Percentiles rank a stretch among this genome's conserved stretches.
These are phyloP conservation scores for Platynereis dumerilii DNA, from an alignment of 2,888 invertebrate species.

Conservation along the genomic window DNA sequence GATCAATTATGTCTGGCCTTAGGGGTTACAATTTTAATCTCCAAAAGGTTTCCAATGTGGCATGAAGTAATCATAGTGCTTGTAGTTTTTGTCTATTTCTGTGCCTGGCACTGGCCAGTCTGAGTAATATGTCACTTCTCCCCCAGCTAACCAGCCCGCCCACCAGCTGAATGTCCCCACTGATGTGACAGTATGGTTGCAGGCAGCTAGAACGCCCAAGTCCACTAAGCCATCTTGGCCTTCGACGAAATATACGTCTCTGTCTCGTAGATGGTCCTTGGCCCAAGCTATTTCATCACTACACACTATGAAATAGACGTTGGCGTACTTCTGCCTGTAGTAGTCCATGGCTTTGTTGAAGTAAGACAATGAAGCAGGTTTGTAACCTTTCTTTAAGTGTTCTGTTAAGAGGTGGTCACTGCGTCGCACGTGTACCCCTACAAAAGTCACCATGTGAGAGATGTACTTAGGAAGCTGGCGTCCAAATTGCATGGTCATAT, in stretches of 20 bases:
- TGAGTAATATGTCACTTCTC: constrained; percentile 20
- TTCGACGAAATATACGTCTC: constrained; percentile 9
- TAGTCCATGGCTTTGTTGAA: constrained; percentile 21
- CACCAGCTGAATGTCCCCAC: constrained; percentile 28
- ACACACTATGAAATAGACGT: constrained; percentile 16
- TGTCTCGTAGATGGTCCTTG: constrained; percentile 7
- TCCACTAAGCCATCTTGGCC: constrained; percentile 11
- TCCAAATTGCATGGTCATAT: constrained; percentile 1
- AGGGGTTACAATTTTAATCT: background rate
- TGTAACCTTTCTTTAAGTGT: constrained; percentile 22
- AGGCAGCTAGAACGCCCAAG: constrained; percentile 17
- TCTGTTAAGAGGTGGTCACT: constrained; percentile 15
- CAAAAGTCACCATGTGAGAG: constrained; percentile 7
- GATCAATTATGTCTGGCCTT: too few species aligned
- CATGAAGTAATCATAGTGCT: constrained; percentile 21
- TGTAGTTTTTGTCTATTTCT: constrained; percentile 10
- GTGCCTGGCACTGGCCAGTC: constrained; percentile 19
- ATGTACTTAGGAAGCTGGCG: background rate
- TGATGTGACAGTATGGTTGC: constrained; percentile 27
- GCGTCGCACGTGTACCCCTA: constrained; percentile 22
- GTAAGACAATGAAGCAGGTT: constrained; percentile 19
- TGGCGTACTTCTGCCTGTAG: constrained; percentile 15
- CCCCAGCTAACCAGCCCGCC: constrained; percentile 25
- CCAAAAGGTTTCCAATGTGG: constrained; percentile 23
- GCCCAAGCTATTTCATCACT: constrained; percentile 21